phyloP scores from a whole-genome alignment of 2,113 vertebrate genomes.

The Galeopterus variegatus region DNA sequence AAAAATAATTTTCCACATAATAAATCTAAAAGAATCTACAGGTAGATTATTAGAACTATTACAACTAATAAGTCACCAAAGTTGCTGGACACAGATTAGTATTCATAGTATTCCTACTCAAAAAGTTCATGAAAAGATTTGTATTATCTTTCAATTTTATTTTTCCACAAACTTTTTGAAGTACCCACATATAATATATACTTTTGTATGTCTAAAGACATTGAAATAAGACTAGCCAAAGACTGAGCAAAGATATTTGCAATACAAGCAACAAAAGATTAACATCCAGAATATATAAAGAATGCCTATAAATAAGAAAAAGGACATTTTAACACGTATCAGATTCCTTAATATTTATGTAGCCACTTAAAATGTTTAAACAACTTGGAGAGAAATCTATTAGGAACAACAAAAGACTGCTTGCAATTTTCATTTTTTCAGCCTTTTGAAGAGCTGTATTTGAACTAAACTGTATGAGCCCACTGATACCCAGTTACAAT shows the following conservation, averaged over 20 bases:
- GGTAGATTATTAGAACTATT: background rate
- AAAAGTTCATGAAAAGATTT: background rate
- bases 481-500: background rate
- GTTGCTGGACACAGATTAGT: background rate
- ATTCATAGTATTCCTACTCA: background rate
- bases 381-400: background rate
- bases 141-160: too few species aligned
- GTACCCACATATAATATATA: background rate
- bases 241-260: background rate
- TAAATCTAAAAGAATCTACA: slow-evolving; percentile 22
- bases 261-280: background rate
- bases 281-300: background rate
- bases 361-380: slow-evolving; percentile 29
- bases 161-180: too few species aligned
- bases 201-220: background rate
- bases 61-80: slow-evolving; percentile 17
- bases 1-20: background rate
- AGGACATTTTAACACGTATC: background rate
- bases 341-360: background rate
- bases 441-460: slow-evolving; percentile 1
- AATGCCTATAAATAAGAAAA: background rate
- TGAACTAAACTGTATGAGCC: background rate
- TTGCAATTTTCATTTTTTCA: background rate
- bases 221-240: background rate
- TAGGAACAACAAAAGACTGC: background rate